Conservation (phyloP, 2,797 vertebrate species). For the Distichodus sexfasciatus region DNA sequence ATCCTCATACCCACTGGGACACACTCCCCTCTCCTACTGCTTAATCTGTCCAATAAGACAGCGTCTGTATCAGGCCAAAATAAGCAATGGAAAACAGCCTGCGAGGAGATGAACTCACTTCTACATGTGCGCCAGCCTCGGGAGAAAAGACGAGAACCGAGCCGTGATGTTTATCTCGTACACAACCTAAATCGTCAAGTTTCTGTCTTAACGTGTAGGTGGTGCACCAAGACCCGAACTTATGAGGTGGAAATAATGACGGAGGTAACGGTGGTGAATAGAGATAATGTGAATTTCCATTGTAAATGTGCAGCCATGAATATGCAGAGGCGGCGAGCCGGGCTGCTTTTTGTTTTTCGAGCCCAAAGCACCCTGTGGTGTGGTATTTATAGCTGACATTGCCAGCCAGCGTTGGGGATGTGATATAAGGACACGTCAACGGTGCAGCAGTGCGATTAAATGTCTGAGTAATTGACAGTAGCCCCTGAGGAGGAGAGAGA, state of each 20-base stretch:
- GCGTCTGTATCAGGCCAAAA: constrained; percentile 27
- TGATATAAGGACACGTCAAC: constrained; percentile 56
- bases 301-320: constrained; percentile 35
- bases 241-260: constrained; percentile 24
- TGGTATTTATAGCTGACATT: constrained; percentile 61
- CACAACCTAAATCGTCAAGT: background rate
- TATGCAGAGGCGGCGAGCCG: constrained; percentile 31
- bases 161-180: constrained; percentile 19
- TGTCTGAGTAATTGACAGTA: constrained; percentile 55
- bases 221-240: constrained; percentile 9
- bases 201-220: constrained; percentile 5
- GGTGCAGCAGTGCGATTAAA: constrained; percentile 51
- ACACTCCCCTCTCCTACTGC: constrained; percentile 7
- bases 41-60: constrained; percentile 32
- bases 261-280: constrained; percentile 1
- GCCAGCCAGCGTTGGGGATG: constrained; percentile 47
- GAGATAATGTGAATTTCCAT: constrained; percentile 40
- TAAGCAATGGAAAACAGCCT: constrained; percentile 24
- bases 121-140: constrained; percentile 16
- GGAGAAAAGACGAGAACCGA: constrained; percentile 9
- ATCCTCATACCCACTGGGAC: constrained; percentile 21
- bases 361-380: constrained; percentile 47
- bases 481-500: constrained; percentile 33
- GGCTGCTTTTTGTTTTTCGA: constrained; percentile 45
- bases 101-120: constrained; percentile 6